Base-by-base conservation (phyloP, 2,113 vertebrate genomes). In the Microtus richardsoni region DNA sequence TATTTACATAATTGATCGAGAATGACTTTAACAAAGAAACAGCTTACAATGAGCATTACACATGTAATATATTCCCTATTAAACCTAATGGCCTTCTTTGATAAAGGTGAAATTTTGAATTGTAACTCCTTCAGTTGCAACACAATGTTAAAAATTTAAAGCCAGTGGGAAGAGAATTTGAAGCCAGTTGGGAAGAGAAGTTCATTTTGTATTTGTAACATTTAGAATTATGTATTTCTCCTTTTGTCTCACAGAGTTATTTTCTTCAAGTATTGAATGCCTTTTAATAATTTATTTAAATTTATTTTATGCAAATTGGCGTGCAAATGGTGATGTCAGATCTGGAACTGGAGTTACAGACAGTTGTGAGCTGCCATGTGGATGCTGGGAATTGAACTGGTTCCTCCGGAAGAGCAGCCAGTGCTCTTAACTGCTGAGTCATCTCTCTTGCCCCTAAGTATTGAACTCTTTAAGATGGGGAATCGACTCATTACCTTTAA, bases 1-100 rank as follows among this genome's bases (percentile, higher is more conserved):
- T 73, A 70, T 86, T 92, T 88, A 49, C 30, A 94, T 30, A 96
- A 74, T 97, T 21, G 84, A 92, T 89, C 88, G 74, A 21, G 22
- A 71, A 52, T 52, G 33, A 47, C 41, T 33, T 85, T 68, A 44
- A 68, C 86, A 39, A 71, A 91, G 8, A 84, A 79, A 88, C 49
- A 86, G 28, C 70, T 96, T 88, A 60, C 6, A 79, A 78, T 78
- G 94, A 92, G 21, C 91, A 86, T 21, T 24, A 93, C 47, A 52
- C 28, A 77, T 78, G 39, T 86, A 36, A 82, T 89, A 79, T 92
- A 60, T 88, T n/a, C 8, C 49, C 5, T 39, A 89, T 95, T 91
- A 91, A 47, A 70, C 17, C 41, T 88, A 70, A 89, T 70, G 33
- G 89, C 19, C 16, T 80, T 88, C 41, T 24, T 68, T 94, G 49